Base-by-base conservation (phyloP, 2,797 vertebrate species). In the Poeciliopsis presidionis region DNA sequence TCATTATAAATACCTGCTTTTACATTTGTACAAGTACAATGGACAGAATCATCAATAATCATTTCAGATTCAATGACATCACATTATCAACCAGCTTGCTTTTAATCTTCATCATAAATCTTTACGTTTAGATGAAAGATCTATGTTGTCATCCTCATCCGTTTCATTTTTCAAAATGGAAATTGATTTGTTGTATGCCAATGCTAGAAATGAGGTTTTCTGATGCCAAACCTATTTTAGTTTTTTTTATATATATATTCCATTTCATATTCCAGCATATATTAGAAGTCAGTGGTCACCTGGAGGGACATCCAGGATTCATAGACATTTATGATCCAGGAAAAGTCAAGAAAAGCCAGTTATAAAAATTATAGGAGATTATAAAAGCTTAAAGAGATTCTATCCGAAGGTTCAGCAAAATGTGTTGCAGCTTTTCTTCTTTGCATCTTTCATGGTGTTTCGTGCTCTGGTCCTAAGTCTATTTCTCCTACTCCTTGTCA, bases 31-130 rank as follows among this genome's bases (percentile, higher is more conserved):
- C 79, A 67, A n/a, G 57, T 76, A 45, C 0, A 2, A 76, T 87
- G 83, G 76, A 87, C 69, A 63, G 82, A 83, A 63, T 81, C 78
- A 88, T 91, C 75, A 73, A 85, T 92, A 86, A 90, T 87, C 81
- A 90, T 67, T 78, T 71, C 14, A 63, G 65, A 47, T 76, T 73
- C 57, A 78, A 63, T 90, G 75, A 79, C 55, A 73, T 83, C 69
- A 80, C 59, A 77, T 81, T 75, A 33, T 46, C 75, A 74, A 67
- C 71, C 47, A 43, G 61, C 13, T 77, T 28, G 36, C 59, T 49
- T 55, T 69, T 20, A 46, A 20, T 69, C 71, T 84, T 74, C 43
- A 63, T 82, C 45, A 59, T 16, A n/a, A 22, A 33, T 45, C 12
- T 59, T 74, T 39, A 57, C 30, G 53, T 13, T 18, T 76, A 79